phyloP scores from a whole-genome alignment of 2,113 vertebrate genomes.

The Dasyurus viverrinus region DNA sequence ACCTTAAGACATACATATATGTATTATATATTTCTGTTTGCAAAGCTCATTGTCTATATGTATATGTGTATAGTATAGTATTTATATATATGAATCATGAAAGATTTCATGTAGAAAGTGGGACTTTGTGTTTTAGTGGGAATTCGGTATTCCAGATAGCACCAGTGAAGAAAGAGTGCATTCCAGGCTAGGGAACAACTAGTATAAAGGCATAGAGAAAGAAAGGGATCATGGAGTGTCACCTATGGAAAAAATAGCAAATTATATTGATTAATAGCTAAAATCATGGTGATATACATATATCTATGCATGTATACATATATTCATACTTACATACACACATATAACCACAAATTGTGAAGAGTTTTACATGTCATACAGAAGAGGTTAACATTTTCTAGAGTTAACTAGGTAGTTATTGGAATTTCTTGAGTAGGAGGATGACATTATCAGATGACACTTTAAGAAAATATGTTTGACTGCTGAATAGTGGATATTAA shows the following conservation, averaged over 20 bases:
- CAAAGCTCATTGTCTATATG: neutral
- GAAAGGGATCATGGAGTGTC: neutral
- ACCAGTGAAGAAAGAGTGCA: neutral
- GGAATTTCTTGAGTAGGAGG: neutral
- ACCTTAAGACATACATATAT: too few relatives aligned
- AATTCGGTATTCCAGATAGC: neutral
- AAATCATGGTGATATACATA: neutral
- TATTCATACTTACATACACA: neutral
- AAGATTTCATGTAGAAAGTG: neutral
- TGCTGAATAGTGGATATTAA: neutral
- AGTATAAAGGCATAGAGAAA: neutral
- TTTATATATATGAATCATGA: neutral
- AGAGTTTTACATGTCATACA: neutral
- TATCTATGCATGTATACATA: neutral
- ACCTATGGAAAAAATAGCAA: neutral
- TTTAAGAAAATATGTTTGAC: neutral
- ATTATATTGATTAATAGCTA: neutral
- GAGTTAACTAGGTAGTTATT: neutral
- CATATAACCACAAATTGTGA: neutral
- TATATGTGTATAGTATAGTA: neutral
- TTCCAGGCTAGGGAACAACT: neutral
- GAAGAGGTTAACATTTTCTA: neutral
- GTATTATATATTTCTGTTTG: too few relatives aligned
- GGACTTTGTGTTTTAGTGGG: neutral
- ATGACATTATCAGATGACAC: neutral